A percentile compares a stretch with the other conserved stretches of the same genome.
phyloP scores from a whole-genome alignment of 2,797 vertebrate species.

The Microchirus variegatus region DNA sequence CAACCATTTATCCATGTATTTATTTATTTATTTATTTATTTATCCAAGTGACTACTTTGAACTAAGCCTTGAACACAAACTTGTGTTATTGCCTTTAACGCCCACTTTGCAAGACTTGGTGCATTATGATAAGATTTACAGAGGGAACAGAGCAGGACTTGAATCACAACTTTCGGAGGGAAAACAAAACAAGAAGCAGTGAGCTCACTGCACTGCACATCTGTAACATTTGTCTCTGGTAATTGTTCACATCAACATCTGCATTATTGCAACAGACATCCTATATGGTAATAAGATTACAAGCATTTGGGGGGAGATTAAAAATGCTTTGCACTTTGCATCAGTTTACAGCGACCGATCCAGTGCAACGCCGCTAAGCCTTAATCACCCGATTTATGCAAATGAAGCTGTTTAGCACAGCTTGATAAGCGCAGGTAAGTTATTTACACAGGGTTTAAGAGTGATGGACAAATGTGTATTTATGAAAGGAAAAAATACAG shows the following conservation, averaged over 20 bases:
- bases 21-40: slow-evolving; percentile 17
- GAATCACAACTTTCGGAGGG: slow-evolving; percentile 6
- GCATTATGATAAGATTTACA: slow-evolving; percentile 32
- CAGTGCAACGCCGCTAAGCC: slow-evolving; percentile 15
- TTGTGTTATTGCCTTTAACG: slow-evolving; percentile 2
- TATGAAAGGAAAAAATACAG: no score
- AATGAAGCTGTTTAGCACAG: slow-evolving; percentile 8
- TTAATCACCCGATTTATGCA: slow-evolving; percentile 14
- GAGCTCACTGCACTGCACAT: slow-evolving; percentile 11
- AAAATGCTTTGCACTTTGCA: slow-evolving; percentile 14
- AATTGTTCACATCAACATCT: slow-evolving; percentile 20
- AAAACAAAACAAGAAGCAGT: slow-evolving; percentile 4
- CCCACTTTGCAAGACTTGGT: slow-evolving; percentile 1
- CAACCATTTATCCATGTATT: slow-evolving; percentile 20
- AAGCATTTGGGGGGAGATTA: slow-evolving; percentile 30
- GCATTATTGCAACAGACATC: slow-evolving; percentile 25
- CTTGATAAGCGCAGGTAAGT: neutral
- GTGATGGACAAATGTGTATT: slow-evolving; percentile 8
- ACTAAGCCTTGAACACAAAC: slow-evolving; percentile 13
- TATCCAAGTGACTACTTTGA: slow-evolving; percentile 31
- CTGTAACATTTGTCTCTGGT: slow-evolving; percentile 17
- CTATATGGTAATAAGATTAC: slow-evolving; percentile 30
- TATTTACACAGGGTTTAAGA: slow-evolving; percentile 8
- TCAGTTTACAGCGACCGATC: slow-evolving; percentile 3
- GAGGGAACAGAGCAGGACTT: slow-evolving; percentile 2